Evolutionary conservation across 2,113 vertebrate species (phyloP), one percentile per base, ranked within the genome.

Genomic region (Mugil cephalus): DNA sequence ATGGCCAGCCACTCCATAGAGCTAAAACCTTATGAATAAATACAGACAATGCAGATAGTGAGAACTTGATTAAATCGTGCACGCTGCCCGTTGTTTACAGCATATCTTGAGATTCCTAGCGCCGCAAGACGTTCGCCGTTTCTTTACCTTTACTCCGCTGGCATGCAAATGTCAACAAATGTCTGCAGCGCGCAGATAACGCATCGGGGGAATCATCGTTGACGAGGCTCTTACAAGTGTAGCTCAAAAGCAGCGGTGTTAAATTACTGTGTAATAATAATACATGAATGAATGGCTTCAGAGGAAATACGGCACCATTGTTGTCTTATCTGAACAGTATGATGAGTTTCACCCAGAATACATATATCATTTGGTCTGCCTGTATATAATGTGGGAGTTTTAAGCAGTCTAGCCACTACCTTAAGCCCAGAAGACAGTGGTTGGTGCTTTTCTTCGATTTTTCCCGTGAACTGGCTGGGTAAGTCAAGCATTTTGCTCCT

Each of bases 401-500:
- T n/a, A 11, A 50, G 48, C 24, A 47, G 65, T 34, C 4, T 15
- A 74, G 40, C 43, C 18, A 65, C 43, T 39, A 17, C 53, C 73
- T 69, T 6, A 61, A 74, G 68, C 24, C 4, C 34, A 53, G 24
- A 62, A 77, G n/a, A 59, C 69, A 81, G 79, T 45, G 36, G 36
- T 47, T 52, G 65, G 17, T 10, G 3, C 68, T 47, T 62, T 35
- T 54, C 51, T 42, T 30, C n/a, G 19, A 40, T 52, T 48, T n/a
- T 52, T 61, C 48, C 34, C 38, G 35, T 52, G 45, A 82, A 58
- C 70, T 69, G 35, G 47, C 42, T 67, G 61, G 70, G 30, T 69
- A 67, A 82, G 71, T 78, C 60, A 43, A 82, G 72, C 48, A 8
- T 82, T 87, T 79, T 77, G 69, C 64, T 79, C 55, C 71, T 80